Evolutionary conservation across 2,113 vertebrate species (phyloP), one percentile per base, ranked within the genome.

Genomic region (Oncorhynchus mykiss): DNA sequence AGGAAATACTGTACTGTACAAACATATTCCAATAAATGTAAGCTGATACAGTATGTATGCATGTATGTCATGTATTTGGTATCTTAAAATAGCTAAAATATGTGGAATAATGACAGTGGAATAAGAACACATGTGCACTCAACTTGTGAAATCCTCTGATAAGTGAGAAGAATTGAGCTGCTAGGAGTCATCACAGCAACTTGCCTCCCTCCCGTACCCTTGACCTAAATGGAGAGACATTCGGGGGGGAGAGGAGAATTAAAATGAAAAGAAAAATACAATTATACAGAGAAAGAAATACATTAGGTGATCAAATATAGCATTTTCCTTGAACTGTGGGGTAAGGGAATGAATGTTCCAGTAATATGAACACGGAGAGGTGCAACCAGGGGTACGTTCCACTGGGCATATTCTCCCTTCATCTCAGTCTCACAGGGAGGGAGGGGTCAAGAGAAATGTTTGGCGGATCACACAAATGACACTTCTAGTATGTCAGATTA

Each of bases 261-360:
- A 91, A 93, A 87, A 89, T 78, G 72, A 79, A 81, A 73, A 64
- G 62, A 78, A 84, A 92, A 91, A 90, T 90, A 91, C 75, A 86
- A 88, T 90, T 87, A 90, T 87, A 68, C 78, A 48, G 29, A 67
- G 24, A 18, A 69, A 68, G 77, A 71, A 27, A 85, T 67, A 72
- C 1, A 0, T 74, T 73, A 59, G 31, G 77, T 83, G 89, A 91
- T 92, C 89, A 92, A 92, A 93, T 92, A 90, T 92, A 92, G 91
- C 87, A 87, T 92, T 91, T 93, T 87, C 92, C 90, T 92, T 92
- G 88, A 93, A 92, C 92, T 90, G 71, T 77, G 39, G 84, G 87
- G 80, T 90, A 90, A 87, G 83, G 85, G 72, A 85, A 86, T 81
- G 77, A 74, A 74, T 86, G 60, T 82, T 86, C 70, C 85, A 4